phyloP scores from a whole-genome alignment of 2,888 invertebrate genomes.

The Hirtodrosophila histrioides region DNA sequence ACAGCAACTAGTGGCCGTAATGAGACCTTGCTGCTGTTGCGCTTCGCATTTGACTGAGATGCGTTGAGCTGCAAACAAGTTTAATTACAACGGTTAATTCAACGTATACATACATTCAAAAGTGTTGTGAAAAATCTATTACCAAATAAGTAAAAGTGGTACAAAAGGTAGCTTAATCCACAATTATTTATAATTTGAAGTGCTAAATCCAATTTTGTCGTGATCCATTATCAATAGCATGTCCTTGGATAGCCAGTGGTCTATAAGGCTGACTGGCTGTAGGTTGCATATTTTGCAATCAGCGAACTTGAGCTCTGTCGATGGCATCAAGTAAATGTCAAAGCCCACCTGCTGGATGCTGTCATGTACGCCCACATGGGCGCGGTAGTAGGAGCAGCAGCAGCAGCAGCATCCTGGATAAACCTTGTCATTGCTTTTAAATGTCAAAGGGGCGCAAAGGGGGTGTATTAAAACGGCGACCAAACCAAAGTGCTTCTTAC shows the following conservation, averaged over 20 bases:
- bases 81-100: slow-evolving; percentile 30
- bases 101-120: slow-evolving; percentile 8
- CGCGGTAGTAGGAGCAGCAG: slow-evolving; percentile 39
- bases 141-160: no score
- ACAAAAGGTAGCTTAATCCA: slow-evolving; percentile 11
- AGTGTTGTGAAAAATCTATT: not conserved
- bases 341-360: slow-evolving; percentile 68
- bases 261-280: slow-evolving; percentile 2
- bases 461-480: slow-evolving; percentile 11
- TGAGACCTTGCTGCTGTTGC: slow-evolving; percentile 61
- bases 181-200: slow-evolving; percentile 1
- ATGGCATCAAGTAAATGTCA: slow-evolving; percentile 60
- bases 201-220: not conserved
- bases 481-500: slow-evolving; percentile 19
- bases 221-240: no score
- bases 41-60: slow-evolving; percentile 52
- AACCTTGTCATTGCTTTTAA: slow-evolving; percentile 71
- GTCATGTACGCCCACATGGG: slow-evolving; percentile 62
- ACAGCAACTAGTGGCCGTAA: slow-evolving; percentile 76
- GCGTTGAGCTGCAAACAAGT: slow-evolving; percentile 53
- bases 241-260: no score
- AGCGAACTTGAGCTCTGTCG: slow-evolving; percentile 11
- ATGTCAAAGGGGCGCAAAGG: slow-evolving; percentile 52
- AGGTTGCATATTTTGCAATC: slow-evolving; percentile 48
- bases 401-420: slow-evolving; percentile 49